Base-by-base conservation (phyloP, 2,888 invertebrate species). In the Cephus nigrinus region DNA sequence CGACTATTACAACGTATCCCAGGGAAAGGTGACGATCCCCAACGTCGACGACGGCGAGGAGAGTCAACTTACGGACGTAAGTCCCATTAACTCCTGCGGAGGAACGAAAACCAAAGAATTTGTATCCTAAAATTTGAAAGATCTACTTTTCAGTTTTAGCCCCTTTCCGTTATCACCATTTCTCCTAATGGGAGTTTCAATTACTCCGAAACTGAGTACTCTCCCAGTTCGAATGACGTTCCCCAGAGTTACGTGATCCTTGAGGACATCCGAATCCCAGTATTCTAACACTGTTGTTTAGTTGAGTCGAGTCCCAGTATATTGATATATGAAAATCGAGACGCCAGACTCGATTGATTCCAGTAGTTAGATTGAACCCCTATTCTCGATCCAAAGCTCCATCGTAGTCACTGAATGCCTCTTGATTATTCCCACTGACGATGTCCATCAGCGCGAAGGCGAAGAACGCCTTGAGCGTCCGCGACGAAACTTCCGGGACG, bases 1-100 rank as follows among this genome's bases (percentile, higher is more conserved):
- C 94, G 97, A 97, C 93, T 99, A 98, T 95, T 93, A 94, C 94
- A 97, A 95, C 95, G 97, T 98, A 92, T 94, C 98, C 90, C 99
- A 99, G 95, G 99, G 99, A 94, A 98, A 98, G 95, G 95, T 95
- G 92, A 96, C 96, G 90, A 98, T 99, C 92, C 98, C 98, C 90
- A 96, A 95, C 93, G 96, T 99, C 89, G 98, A 99, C 93, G 99
- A 99, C 93, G 95, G 94, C 91, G 98, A 98, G 93, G 99, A 99
- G 95, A 96, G 95, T 94, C 40, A 82, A 82, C 93, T 97, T 89
- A 97, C 97, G 88, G 97, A 97, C 93, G 97, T 97, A 96, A 97
- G 97, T 96, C 88, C 86, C 86, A 75, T 73, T 73, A 35, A 55
- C 9, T 15, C 23, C 55, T 9, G 2, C 23, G 9, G 23, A 55